Evolutionary conservation across 2,888 invertebrate species (phyloP).

Genomic region (Morpho achilles): DNA sequence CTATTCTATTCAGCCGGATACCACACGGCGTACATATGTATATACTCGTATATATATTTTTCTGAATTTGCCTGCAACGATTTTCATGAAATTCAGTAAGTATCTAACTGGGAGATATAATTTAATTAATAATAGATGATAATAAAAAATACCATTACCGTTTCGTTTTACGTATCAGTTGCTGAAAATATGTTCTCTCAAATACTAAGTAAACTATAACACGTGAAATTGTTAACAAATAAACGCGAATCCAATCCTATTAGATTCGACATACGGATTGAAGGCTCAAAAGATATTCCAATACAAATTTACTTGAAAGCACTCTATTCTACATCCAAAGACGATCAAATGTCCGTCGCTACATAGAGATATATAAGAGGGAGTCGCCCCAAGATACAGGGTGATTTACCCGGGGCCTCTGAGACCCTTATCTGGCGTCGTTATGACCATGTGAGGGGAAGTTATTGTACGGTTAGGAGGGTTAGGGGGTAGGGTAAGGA

Average conservation of each 20-base stretch:
- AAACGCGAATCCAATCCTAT: too few species aligned
- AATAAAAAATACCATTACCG: background rate
- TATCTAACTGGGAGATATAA: too few species aligned
- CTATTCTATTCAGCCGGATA: too few species aligned
- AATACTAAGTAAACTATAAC: too few species aligned
- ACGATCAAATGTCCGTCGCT: slow-evolving; percentile 51
- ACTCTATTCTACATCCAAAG: slow-evolving; percentile 16
- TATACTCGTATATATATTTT: too few species aligned
- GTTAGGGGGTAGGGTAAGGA: slow-evolving; percentile 44
- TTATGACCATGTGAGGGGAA: slow-evolving; percentile 79
- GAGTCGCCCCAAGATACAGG: slow-evolving; percentile 70
- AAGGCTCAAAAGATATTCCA: slow-evolving; percentile 2
- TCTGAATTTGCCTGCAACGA: too few species aligned
- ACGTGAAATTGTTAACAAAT: too few species aligned
- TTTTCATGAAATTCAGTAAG: too few species aligned
- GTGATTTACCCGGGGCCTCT: slow-evolving; percentile 74
- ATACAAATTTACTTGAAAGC: slow-evolving; percentile 9
- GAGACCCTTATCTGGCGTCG: slow-evolving; percentile 76
- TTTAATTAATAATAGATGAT: too few species aligned
- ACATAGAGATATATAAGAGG: slow-evolving; percentile 51
- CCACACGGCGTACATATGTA: too few species aligned
- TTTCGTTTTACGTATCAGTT: background rate
- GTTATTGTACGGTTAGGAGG: slow-evolving; percentile 58
- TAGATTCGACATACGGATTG: too few species aligned
- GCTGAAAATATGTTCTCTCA: background rate